These are phyloP conservation scores for Chrysoperla carnea DNA, from an alignment of 1,140 invertebrate species.

Conservation along the genomic window DNA sequence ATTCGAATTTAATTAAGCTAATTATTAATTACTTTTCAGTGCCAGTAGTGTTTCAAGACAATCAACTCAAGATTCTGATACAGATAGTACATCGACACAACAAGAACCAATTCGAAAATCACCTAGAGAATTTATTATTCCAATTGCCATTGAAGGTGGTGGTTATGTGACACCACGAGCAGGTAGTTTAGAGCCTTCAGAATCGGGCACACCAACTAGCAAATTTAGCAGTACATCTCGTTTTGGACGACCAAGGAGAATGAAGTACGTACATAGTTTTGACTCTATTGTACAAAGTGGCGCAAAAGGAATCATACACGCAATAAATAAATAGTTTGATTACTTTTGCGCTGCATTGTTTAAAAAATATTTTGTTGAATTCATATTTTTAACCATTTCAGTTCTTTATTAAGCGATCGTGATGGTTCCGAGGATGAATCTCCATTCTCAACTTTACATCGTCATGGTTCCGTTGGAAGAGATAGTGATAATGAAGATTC, in stretches of 20 bases:
- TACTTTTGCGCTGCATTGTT: background rate
- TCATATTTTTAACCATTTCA: conserved; percentile 14
- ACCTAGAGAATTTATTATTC: conserved; percentile 78
- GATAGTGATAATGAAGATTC: conserved; percentile 29
- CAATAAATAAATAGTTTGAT: background rate
- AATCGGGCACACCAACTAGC: conserved; percentile 31
- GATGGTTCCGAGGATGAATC: conserved; percentile 54
- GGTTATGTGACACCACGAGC: conserved; percentile 65
- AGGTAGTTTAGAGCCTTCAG: conserved; percentile 51
- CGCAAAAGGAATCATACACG: background rate
- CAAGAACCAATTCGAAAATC: conserved; percentile 69
- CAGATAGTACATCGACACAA: conserved; percentile 28
- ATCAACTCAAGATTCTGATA: conserved; percentile 49
- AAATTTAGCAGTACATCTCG: conserved; percentile 17
- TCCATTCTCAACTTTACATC: conserved; percentile 18
- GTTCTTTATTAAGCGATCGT: conserved; percentile 43
- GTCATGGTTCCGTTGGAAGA: conserved; percentile 24
- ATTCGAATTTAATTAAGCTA: too few species aligned
- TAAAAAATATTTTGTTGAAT: too few species aligned
- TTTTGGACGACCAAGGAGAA: conserved; percentile 25
- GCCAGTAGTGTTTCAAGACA: conserved; percentile 35
- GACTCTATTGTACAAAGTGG: background rate
- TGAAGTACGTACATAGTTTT: conserved; percentile 25
- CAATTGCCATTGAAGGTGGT: conserved; percentile 75
- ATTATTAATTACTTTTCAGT: background rate